These are phyloP conservation scores for Chrysogorgia sp. DNA, from an alignment of 92 coral and sea anemone genomes.

Conservation along the genomic window DNA sequence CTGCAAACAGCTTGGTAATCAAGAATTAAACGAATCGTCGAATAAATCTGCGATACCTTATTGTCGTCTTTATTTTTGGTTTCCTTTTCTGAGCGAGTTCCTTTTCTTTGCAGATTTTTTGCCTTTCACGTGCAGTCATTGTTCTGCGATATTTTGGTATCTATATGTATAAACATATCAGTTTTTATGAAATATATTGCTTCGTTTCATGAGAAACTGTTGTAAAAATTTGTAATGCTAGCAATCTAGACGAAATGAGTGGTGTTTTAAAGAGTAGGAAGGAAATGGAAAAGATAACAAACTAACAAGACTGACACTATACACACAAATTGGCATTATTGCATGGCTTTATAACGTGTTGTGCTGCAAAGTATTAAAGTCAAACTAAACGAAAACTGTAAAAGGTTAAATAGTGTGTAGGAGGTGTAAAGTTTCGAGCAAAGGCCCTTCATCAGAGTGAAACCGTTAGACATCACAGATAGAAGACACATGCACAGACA, in stretches of 20 bases:
- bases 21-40: neutral
- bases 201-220: neutral
- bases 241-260: neutral
- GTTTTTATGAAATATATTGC: neutral
- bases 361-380: too few relatives aligned
- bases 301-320: too few relatives aligned
- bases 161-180: neutral
- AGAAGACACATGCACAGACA: neutral
- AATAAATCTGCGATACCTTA: too few relatives aligned
- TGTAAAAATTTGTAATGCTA: too few relatives aligned
- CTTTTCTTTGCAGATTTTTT: constrained; percentile 68
- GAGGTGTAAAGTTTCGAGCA: too few relatives aligned
- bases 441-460: too few relatives aligned
- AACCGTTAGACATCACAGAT: too few relatives aligned
- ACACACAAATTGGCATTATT: too few relatives aligned
- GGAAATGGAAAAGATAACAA: neutral
- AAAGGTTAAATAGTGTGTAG: too few relatives aligned
- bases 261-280: neutral
- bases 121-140: constrained; percentile 77
- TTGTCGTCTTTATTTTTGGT: neutral
- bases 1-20: constrained; percentile 84
- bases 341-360: too few relatives aligned
- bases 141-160: constrained; percentile 80
- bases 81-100: neutral
- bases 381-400: too few relatives aligned